phyloP scores from a whole-genome alignment of 2,888 invertebrate genomes.

The Anagyrus pseudococci region DNA sequence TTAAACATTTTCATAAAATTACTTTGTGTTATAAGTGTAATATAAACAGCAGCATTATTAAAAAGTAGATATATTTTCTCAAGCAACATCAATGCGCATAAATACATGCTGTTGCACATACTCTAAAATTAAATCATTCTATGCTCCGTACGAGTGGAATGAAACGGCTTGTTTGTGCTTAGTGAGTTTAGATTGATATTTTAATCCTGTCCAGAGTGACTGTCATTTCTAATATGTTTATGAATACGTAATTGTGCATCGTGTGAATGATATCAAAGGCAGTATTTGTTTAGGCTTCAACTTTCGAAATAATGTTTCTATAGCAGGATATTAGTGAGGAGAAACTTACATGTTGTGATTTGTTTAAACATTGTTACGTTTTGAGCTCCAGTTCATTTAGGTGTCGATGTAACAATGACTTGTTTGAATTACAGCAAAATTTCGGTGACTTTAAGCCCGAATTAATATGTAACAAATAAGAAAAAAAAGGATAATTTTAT shows the following conservation, averaged over 20 bases:
- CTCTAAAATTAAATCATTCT: slow-evolving; percentile 32
- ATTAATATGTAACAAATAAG: slow-evolving; percentile 63
- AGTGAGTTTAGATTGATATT: slow-evolving; percentile 29
- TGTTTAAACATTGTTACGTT: slow-evolving; percentile 60
- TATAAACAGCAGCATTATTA: too few species aligned
- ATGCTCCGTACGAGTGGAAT: slow-evolving; percentile 36
- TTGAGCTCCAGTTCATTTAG: slow-evolving; percentile 63
- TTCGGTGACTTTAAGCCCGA: slow-evolving; percentile 61
- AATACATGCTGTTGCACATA: slow-evolving; percentile 51
- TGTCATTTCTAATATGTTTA: slow-evolving; percentile 19
- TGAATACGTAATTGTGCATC: slow-evolving; percentile 30
- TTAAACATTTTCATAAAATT: too few species aligned
- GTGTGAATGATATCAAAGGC: slow-evolving; percentile 30
- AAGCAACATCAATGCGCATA: slow-evolving; percentile 60
- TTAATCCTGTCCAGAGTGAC: slow-evolving; percentile 27
- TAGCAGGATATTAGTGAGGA: slow-evolving; percentile 55
- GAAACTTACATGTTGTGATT: slow-evolving; percentile 60
- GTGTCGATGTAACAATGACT: slow-evolving; percentile 62
- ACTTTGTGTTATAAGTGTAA: too few species aligned
- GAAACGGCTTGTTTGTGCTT: slow-evolving; percentile 28
- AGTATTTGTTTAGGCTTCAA: slow-evolving; percentile 19
- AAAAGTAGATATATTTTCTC: too few species aligned
- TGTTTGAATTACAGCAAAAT: slow-evolving; percentile 63
- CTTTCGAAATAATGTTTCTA: slow-evolving; percentile 42
- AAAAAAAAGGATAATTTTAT: slow-evolving; percentile 52